Base-by-base conservation (phyloP, 2,113 vertebrate genomes). In the Entosphenus tridentatus region DNA sequence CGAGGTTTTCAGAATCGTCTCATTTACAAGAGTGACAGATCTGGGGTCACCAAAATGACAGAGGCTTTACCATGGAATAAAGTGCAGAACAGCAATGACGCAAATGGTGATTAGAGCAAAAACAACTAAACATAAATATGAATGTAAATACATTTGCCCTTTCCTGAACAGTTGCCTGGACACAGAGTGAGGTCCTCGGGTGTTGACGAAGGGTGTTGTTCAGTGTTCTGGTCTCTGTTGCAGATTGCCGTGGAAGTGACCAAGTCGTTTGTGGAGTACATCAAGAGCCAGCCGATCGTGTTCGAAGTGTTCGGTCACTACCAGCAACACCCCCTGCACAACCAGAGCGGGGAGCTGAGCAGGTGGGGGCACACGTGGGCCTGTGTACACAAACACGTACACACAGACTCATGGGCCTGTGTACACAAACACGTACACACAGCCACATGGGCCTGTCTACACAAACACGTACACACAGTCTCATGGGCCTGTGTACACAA, bases 301-400 rank as follows among this genome's bases (percentile, higher is more conserved):
- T 98, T 98, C 76, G 93, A 98, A 75, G 93, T 98, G 71, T 98
- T 98, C 55, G 92, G 93, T 1, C 93, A 97, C 77, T 96, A 93
- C 72, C 93, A 98, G 77, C 90, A 95, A 75, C 87, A 96, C 70
- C 89, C 90, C 2, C 81, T 84, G 57, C 86, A 96, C 70, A 74
- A 80, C 56, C 88, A 90, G 56, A 88, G 87, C 12, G 89, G 88
- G 76, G 92, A 96, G 68, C 76, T 87, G 67, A 82, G 76, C 80
- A 92, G 89, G 93, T 96, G 75, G 10, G 76, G 72, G 0, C 39
- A 39, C 39, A 39, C 39, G 39, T 39, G 39, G 39, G 39, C 39
- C 1, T 39, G 39, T 39, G 13, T 62, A 62, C 8, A 62, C 58
- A 62, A 62, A 62, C 13, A 62, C 58, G 18, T 62, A 17, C 58